Evolutionary conservation across 64 coral and sea anemone genomes (phyloP).

Genomic region (Pocillopora damicornis): DNA sequence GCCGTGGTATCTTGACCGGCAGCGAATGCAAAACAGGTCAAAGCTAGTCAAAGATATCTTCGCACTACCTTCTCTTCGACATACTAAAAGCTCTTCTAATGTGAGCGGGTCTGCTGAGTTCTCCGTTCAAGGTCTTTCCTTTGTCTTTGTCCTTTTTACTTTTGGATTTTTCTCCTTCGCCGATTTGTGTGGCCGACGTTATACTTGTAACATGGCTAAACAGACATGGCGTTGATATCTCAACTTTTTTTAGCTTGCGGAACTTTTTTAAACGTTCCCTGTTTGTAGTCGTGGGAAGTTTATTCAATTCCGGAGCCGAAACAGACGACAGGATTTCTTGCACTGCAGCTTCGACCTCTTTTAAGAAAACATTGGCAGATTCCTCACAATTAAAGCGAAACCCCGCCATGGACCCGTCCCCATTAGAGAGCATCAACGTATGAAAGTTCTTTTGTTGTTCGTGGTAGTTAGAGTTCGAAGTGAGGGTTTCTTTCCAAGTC

Average conservation of each 20-base stretch:
- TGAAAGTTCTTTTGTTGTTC: slow-evolving; percentile 96
- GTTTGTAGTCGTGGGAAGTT: slow-evolving; percentile 42
- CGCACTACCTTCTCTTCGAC: slow-evolving; percentile 29
- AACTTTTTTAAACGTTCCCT: slow-evolving; percentile 96
- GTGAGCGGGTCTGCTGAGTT: slow-evolving; percentile 33
- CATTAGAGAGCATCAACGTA: slow-evolving; percentile 73
- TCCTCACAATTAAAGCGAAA: slow-evolving; percentile 88
- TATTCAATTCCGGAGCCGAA: slow-evolving; percentile 70
- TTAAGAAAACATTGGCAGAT: slow-evolving; percentile 74
- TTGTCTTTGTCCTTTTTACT: slow-evolving; percentile 25
- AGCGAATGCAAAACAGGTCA: not conserved
- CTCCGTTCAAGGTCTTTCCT: slow-evolving; percentile 28
- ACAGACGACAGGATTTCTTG: slow-evolving; percentile 43
- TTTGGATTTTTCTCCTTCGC: slow-evolving; percentile 25
- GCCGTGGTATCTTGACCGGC: not conserved
- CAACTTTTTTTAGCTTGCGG: slow-evolving; percentile 95
- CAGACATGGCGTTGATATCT: slow-evolving; percentile 98
- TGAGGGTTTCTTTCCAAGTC: slow-evolving; percentile 87
- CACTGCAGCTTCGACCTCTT: slow-evolving; percentile 68
- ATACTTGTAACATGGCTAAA: slow-evolving; percentile 99
- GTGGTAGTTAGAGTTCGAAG: slow-evolving; percentile 82
- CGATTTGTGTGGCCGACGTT: slow-evolving; percentile 66
- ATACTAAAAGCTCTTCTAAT: slow-evolving; percentile 65
- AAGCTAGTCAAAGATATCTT: not conserved
- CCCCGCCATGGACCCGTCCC: slow-evolving; percentile 90